Percentiles rank a stretch among this genome's conserved stretches.
These are phyloP conservation scores for Acleris holmiana DNA, from an alignment of 2,888 invertebrate species.

Conservation along the genomic window DNA sequence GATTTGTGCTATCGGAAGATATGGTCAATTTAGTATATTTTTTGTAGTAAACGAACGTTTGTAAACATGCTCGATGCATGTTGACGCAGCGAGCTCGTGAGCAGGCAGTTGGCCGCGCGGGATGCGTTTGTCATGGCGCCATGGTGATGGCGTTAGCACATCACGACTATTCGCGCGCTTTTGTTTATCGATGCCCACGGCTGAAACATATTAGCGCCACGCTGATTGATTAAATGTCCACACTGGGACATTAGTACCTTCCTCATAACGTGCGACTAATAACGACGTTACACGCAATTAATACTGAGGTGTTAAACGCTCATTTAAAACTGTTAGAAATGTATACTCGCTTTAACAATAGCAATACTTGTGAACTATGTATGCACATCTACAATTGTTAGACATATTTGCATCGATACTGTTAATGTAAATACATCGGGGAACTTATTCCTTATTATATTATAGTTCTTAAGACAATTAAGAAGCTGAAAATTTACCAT, in stretches of 20 bases:
- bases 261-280: conserved; percentile 28
- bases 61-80: conserved; percentile 3
- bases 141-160: conserved; percentile 13
- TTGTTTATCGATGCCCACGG: conserved; percentile 44
- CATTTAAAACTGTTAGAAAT: conserved; percentile 13
- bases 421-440: no score
- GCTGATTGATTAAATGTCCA: conserved; percentile 40
- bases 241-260: conserved; percentile 16
- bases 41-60: neutral
- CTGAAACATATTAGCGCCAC: conserved; percentile 54
- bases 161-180: conserved; percentile 42
- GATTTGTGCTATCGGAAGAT: no score
- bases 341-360: conserved; percentile 12
- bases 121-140: conserved; percentile 21
- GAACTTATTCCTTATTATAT: no score
- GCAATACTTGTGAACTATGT: neutral
- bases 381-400: no score
- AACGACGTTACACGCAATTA: conserved; percentile 34
- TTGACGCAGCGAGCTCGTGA: conserved; percentile 45
- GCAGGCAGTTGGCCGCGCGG: conserved; percentile 41
- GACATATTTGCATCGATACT: neutral
- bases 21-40: no score
- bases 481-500: no score
- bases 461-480: no score
- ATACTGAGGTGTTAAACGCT: conserved; percentile 24